Evolutionary conservation across 2,797 vertebrate genomes (phyloP).

Genomic region (Tokudaia muenninki): DNA sequence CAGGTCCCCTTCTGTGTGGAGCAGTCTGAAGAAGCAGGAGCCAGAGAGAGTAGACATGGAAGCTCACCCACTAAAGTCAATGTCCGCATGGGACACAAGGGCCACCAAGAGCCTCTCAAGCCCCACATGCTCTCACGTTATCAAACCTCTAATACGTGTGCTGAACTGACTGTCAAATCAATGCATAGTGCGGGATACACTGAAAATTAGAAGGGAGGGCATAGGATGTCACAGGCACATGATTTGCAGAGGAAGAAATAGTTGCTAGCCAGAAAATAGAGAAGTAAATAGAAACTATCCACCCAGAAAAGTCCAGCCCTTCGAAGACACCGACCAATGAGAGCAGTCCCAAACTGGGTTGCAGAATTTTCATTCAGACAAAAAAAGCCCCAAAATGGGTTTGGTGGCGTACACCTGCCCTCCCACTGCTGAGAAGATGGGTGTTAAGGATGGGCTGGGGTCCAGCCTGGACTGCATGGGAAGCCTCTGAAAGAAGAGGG

Average conservation of each 20-base stretch:
- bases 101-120: not conserved
- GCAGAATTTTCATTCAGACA: not conserved
- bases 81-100: not conserved
- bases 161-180: not conserved
- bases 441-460: not conserved
- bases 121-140: not conserved
- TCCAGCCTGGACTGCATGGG: not conserved
- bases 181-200: not conserved
- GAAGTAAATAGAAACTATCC: not conserved
- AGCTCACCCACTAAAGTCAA: not conserved
- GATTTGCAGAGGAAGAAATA: not conserved
- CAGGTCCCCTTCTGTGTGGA: not conserved
- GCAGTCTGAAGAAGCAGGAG: not conserved
- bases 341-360: not conserved
- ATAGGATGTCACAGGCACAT: fast-evolving
- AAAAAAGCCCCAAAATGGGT: not conserved
- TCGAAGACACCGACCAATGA: fast-evolving
- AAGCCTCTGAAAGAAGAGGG: not conserved
- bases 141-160: not conserved
- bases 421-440: not conserved
- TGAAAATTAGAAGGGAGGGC: not conserved
- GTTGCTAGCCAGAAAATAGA: not conserved
- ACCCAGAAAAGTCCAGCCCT: not conserved
- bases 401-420: not conserved
- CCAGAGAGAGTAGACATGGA: not conserved